Base-by-base conservation (phyloP, 35 echinoderm and acorn worm genomes). In the Eucidaris tribuloides region DNA sequence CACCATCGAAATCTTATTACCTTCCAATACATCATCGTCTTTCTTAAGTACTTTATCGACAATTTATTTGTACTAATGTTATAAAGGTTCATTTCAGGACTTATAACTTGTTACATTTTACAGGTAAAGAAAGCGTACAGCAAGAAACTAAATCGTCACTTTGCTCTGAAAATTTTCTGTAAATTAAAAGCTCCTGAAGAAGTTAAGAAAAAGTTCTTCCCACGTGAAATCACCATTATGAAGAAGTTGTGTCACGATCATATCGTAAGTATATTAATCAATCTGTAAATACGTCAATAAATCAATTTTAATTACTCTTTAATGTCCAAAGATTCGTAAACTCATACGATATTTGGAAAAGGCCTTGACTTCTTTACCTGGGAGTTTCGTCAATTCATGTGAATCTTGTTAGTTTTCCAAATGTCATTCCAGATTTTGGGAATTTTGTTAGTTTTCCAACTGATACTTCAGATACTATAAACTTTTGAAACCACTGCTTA, bases 111-210 rank as follows among this genome's bases (percentile, higher is more conserved):
- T n/a, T n/a, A n/a, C n/a, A n/a, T n/a, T 64, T 39, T 18, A 46
- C 41, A 97, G 94, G 85, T 97, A 0, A 92, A 84, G 46, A 79
- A 82, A 20, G 85, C 92, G 30, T 91, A 88, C 78, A 88, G 89
- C 58, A 22, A 60, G 23, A 99, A 99, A 50, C 65, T 83, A 17
- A 90, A 90, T 45, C 71, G 81, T 14, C 46, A 90, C 28, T 89
- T 81, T 30, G 96, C 96, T 7, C 42, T 99, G 43, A 99, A 99
- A 50, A 90, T 90, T 30, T 87, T 99, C 79, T 87, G 77, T 28
- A 92, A 92, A 49, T 45, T 89, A 39, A 38, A 83, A 28, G 96
- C 91, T 11, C 96, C 96, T 3, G 79, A 83, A 37, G 87, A 92
- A 6, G 88, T 85, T 3, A 52, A 82, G 6, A 79, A 87, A 44